Evolutionary conservation across 1,140 invertebrate genomes (phyloP), one percentile per base, ranked within the genome.

Genomic region (Diachasma alloeum): DNA sequence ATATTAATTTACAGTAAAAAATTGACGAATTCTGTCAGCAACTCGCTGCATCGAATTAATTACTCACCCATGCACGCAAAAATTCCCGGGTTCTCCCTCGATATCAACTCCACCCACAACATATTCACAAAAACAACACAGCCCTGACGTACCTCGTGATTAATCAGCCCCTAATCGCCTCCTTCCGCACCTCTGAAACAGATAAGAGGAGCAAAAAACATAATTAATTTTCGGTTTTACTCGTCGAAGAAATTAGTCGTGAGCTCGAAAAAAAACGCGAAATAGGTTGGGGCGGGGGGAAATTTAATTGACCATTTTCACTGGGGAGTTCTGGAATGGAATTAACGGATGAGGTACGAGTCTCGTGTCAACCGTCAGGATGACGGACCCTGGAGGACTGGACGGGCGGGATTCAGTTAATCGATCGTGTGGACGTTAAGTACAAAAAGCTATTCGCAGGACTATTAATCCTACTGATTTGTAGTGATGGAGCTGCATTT

Each of bases 271-370:
- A 63, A 24, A 63, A 19, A 53, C 22, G 1, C 24, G 59, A 63
- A 63, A 19, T 56, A 15, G 4, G 78, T 78, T 83, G 80, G 79
- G 76, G 84, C 82, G 82, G 70, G 76, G 80, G 79, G 84, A 86
- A 85, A 85, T 85, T 85, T 80, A 85, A 86, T 85, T 82, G 36
- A 63, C 75, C 73, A 63, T 63, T 26, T 26, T 75, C 76, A 59
- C 72, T 75, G 79, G 79, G 79, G 79, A 77, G 70, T 75, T 70
- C 71, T 10, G 36, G 76, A 81, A 74, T 77, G 75, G 81, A 86
- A 84, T 85, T 85, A n/a, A 53, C 59, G 59, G 59, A 63, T 86
- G 85, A 85, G 79, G 83, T 79, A 66, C 80, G 75, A 74, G 67
- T 72, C 80, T 77, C 63, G 63, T 42, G 1, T 46, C 37, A 63